Conservation (phyloP, 2,888 invertebrate genomes). For the Galeopsomyia nigrocyanea region DNA sequence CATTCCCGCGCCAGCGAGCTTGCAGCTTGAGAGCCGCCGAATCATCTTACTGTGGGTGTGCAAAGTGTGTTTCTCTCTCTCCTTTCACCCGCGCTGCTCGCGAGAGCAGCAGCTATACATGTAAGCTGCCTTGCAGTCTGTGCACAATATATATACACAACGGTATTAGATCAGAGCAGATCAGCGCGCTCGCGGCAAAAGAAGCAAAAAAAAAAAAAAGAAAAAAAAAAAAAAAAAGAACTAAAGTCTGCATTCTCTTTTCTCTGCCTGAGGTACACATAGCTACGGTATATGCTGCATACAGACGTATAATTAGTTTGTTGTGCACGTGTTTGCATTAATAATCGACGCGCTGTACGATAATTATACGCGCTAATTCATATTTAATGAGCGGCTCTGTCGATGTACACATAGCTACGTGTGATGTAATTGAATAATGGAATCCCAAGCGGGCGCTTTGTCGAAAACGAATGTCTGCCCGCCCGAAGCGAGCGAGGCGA, state of each 20-base stretch:
- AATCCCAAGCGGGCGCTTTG: not conserved
- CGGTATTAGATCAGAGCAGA: conserved; percentile 25
- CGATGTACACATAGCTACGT: too few species aligned
- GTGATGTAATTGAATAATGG: conserved; percentile 15
- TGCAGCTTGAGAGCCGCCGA: too few species aligned
- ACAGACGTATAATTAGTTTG: conserved; percentile 2
- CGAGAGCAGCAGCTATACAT: too few species aligned
- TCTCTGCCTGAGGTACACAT: conserved; percentile 15
- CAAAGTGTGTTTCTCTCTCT: too few species aligned
- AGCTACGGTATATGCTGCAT: conserved; percentile 5
- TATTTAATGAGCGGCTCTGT: conserved; percentile 8
- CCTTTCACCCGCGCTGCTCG: conserved; percentile 30
- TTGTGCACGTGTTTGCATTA: conserved; percentile 4
- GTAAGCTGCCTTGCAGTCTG: conserved; percentile 3
- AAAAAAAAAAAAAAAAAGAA: too few species aligned
- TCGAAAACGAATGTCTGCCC: not conserved
- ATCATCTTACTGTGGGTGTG: too few species aligned
- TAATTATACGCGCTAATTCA: conserved; percentile 16
- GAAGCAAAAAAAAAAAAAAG: too few species aligned
- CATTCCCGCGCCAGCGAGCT: too few species aligned
- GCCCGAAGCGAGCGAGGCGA: not conserved
- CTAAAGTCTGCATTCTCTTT: conserved; percentile 24
- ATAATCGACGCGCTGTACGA: conserved; percentile 2
- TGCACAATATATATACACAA: not conserved
- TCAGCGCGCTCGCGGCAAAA: not conserved